Conservation (phyloP, 1,140 invertebrate species). For the Sarcophaga bullata region DNA sequence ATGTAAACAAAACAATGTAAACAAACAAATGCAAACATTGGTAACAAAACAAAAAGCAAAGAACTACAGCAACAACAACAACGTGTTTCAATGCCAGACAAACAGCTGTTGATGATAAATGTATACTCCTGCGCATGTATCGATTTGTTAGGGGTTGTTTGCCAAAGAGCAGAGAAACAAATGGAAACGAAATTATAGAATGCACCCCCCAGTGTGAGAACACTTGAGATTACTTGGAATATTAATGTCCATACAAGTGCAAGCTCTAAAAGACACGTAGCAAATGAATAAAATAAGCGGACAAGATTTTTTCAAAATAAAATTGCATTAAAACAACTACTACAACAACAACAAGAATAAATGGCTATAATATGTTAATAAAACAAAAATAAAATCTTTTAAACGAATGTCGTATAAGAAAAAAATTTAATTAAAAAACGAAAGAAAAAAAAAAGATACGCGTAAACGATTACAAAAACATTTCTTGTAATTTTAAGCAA, state of each 20-base stretch:
- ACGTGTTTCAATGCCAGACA: slow-evolving; percentile 20
- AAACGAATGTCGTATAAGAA: not conserved
- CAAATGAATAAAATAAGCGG: not conserved
- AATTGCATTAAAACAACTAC: too few species aligned
- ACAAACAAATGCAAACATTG: not conserved
- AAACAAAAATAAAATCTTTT: not conserved
- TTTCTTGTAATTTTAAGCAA: not conserved
- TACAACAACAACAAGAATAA: not conserved
- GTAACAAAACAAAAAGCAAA: not conserved
- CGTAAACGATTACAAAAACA: not conserved
- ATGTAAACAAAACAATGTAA: not conserved
- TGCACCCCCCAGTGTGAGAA: slow-evolving; percentile 29
- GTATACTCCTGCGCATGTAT: slow-evolving; percentile 38
- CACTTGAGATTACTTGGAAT: slow-evolving; percentile 21
- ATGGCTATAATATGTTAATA: not conserved
- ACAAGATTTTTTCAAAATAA: too few species aligned
- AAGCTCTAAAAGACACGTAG: not conserved
- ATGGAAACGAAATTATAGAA: not conserved
- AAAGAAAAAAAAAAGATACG: not conserved
- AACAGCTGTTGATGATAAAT: slow-evolving; percentile 25
- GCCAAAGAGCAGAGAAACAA: not conserved
- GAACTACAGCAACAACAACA: slow-evolving; percentile 21
- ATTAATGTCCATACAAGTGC: slow-evolving; percentile 28
- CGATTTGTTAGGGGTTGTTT: slow-evolving; percentile 34
- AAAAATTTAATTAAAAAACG: not conserved